Evolutionary conservation across 2,888 invertebrate genomes (phyloP), one percentile per base, ranked within the genome.

Genomic region (Ctenicera cuprea): DNA sequence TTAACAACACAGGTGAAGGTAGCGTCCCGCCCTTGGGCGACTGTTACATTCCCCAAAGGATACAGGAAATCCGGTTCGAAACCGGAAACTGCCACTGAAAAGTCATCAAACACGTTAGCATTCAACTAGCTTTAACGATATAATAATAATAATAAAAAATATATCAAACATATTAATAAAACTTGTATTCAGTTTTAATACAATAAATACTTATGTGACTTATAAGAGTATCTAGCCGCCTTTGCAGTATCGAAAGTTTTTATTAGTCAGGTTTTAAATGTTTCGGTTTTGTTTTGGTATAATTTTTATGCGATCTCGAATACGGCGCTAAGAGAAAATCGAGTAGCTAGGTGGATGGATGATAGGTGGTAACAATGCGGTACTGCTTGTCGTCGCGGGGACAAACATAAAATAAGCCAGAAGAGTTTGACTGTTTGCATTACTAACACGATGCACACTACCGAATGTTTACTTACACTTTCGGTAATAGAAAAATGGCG

Each of bases 1-100:
- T 94, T 94, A 85, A 95, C 94, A 85, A 94, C 93, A 86, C 95
- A 95, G 80, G 94, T 94, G 89, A 95, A 94, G 86, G 93, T 93
- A 81, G 94, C 94, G 89, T 95, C 94, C 82, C 94, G 89, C 77
- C 95, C 95, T 87, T 94, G 94, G 77, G 94, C 91, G 83, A 95
- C 93, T 79, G 95, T 95, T 88, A 95, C 91, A 90, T 95, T 95
- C 89, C 94, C 93, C 89, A 95, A 88, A 54, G 94, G 93, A 83
- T 91, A 92, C 81, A 92, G 89, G 89, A 95, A 95, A 88, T 94
- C 93, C 83, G 95, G 95, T 88, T 94, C 94, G 88, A 93, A 91
- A 86, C 93, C 93, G 86, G 90, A 86, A 74, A 91, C 92, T 91
- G 91, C 82, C 90, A 91, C 89, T 89, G 87, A 38, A 76, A 76